Evolutionary conservation across 2,888 invertebrate species (phyloP).

Genomic region (Temnothorax unifasciatus): DNA sequence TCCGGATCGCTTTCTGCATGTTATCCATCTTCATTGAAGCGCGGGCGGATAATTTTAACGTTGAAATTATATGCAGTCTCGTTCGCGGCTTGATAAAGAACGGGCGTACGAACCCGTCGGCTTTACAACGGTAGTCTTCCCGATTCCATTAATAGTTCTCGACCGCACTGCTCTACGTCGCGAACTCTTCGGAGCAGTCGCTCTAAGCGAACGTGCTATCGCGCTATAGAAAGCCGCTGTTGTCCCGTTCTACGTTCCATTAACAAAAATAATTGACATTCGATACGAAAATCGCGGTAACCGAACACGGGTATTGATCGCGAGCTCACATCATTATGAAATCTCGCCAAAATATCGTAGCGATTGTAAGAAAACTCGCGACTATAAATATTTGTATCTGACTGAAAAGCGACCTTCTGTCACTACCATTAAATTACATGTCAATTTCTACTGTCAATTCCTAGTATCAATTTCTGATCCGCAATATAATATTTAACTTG

Average conservation of each 20-base stretch:
- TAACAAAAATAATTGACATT: slow-evolving; percentile 36
- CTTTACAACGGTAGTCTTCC: slow-evolving; percentile 56
- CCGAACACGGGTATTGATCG: slow-evolving; percentile 1
- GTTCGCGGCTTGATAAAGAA: slow-evolving; percentile 47
- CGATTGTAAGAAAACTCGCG: not conserved
- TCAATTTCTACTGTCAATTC: not conserved
- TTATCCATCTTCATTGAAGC: slow-evolving; percentile 56
- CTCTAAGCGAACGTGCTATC: slow-evolving; percentile 30
- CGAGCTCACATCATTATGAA: not conserved
- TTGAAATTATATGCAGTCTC: slow-evolving; percentile 64
- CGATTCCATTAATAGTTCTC: slow-evolving; percentile 71
- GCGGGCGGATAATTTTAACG: slow-evolving; percentile 66
- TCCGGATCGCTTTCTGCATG: slow-evolving; percentile 20
- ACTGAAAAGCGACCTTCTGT: not conserved
- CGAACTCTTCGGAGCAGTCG: slow-evolving; percentile 45
- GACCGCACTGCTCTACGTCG: slow-evolving; percentile 54
- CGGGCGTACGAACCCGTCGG: slow-evolving; percentile 8
- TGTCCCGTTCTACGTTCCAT: not conserved
- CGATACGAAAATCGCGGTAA: slow-evolving; percentile 40
- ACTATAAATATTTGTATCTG: not conserved
- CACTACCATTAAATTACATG: not conserved
- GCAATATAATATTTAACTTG: not conserved
- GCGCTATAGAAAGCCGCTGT: not conserved
- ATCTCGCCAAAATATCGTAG: not conserved
- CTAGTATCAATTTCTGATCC: not conserved